Evolutionary conservation across 2,797 vertebrate species (phyloP).

Genomic region (Gouania willdenowi): DNA sequence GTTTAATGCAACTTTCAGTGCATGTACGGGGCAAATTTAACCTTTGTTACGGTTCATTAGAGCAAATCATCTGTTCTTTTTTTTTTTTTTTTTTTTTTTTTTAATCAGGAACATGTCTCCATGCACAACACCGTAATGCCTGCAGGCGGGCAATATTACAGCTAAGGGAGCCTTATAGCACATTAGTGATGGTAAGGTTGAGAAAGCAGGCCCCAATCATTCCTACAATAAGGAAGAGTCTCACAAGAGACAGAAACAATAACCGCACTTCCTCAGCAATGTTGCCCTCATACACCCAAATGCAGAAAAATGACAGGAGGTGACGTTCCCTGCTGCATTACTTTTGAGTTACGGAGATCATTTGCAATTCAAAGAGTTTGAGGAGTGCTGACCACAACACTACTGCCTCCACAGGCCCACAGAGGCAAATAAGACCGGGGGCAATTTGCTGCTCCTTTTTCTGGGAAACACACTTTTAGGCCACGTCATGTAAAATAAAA

Average conservation of each 20-base stretch:
- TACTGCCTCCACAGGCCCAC: slow-evolving; percentile 63
- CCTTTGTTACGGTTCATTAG: too few species aligned
- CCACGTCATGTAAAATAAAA: slow-evolving; percentile 74
- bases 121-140: slow-evolving; percentile 43
- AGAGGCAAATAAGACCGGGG: slow-evolving; percentile 74
- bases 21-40: too few species aligned
- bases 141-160: slow-evolving; percentile 56
- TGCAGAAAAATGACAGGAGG: slow-evolving; percentile 78
- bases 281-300: slow-evolving; percentile 72
- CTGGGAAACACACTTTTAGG: slow-evolving; percentile 69
- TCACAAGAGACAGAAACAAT: slow-evolving; percentile 77
- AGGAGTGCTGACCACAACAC: slow-evolving; percentile 81
- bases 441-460: slow-evolving; percentile 70
- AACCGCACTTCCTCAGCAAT: slow-evolving; percentile 66
- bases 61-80: slow-evolving; percentile 12
- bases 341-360: slow-evolving; percentile 76
- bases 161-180: slow-evolving; percentile 57
- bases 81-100: slow-evolving; percentile 26
- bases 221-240: slow-evolving; percentile 71
- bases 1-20: too few species aligned
- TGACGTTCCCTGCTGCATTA: slow-evolving; percentile 73
- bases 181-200: slow-evolving; percentile 61
- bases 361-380: slow-evolving; percentile 79
- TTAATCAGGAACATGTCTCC: slow-evolving; percentile 50
- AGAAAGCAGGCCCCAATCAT: slow-evolving; percentile 57